phyloP scores from a whole-genome alignment of 2,888 invertebrate genomes.

The Dione vanillae region DNA sequence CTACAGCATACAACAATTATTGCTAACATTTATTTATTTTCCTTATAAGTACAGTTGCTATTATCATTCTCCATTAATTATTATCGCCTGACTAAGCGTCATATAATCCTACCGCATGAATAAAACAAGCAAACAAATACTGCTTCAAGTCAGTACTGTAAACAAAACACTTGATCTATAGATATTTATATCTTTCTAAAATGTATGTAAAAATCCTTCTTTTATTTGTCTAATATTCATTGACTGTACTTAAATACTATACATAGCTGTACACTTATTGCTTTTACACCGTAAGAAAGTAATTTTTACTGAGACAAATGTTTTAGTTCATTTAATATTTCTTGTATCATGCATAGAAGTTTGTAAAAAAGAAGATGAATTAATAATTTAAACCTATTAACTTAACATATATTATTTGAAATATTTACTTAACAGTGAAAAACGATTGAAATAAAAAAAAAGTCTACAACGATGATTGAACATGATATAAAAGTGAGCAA shows the following conservation, averaged over 20 bases:
- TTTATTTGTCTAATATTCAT: not conserved
- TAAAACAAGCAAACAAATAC: slow-evolving; percentile 31
- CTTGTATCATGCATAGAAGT: not conserved
- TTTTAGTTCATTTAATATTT: not conserved
- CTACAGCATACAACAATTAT: not conserved
- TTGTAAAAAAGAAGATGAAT: not conserved
- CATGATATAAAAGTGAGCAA: not conserved
- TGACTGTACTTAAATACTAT: not conserved
- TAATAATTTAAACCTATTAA: not conserved
- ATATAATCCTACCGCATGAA: slow-evolving; percentile 32
- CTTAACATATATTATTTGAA: not conserved
- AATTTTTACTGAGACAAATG: too few species aligned
- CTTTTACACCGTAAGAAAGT: not conserved
- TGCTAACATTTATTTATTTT: slow-evolving; percentile 27
- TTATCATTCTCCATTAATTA: slow-evolving; percentile 41
- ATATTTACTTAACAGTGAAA: too few species aligned
- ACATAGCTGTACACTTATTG: not conserved
- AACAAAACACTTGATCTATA: slow-evolving; percentile 3
- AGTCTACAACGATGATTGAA: not conserved
- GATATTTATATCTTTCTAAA: too few species aligned
- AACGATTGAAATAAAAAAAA: not conserved
- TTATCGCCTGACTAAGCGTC: slow-evolving; percentile 50
- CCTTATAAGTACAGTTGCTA: slow-evolving; percentile 32
- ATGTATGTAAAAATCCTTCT: too few species aligned
- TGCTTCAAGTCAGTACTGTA: slow-evolving; percentile 3